Evolutionary conservation across 2,888 invertebrate species (phyloP), one percentile per base, ranked within the genome.

Genomic region (Sphaeridia pumilis): DNA sequence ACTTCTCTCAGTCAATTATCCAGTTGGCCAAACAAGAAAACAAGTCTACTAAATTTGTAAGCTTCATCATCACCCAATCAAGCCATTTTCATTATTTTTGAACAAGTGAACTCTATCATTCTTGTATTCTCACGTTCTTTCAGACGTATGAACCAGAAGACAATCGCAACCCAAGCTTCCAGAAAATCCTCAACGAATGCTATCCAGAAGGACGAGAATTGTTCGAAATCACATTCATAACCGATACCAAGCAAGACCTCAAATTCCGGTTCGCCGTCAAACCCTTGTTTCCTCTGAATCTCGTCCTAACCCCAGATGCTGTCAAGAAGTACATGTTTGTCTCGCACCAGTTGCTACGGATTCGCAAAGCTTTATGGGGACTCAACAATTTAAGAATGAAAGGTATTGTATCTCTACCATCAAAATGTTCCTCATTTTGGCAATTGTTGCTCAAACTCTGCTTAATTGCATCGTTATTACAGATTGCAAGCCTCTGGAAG

Each of bases 351-450:
- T 42, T 62, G 1, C 52, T 55, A 24, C 48, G 58, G 47, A 53
- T 62, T 36, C 47, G 60, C 10, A 62, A 58, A 48, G 53, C 57
- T 52, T 43, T 60, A 7, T 62, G 62, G 62, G 44, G 52, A 14
- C 41, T 59, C 3, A 56, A 46, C 14, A 31, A 46, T 27, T 45
- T 61, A 12, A 34, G 21, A 5, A 43, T 60, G 36, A 57, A 58
- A 54, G 59, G 61, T 61, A 34, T 34, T 27, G 26, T 14, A n/a
- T n/a, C n/a, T n/a, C n/a, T n/a, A n/a, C n/a, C n/a, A n/a, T n/a
- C n/a, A n/a, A n/a, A n/a, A n/a, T n/a, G n/a, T n/a, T n/a, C n/a
- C n/a, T n/a, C n/a, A n/a, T n/a, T n/a, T n/a, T n/a, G n/a, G n/a
- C n/a, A n/a, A n/a, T n/a, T n/a, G n/a, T n/a, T n/a, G n/a, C n/a